These are phyloP conservation scores for Aspidiotus rigidus DNA, from an alignment of 2,888 invertebrate species.

Conservation along the genomic window DNA sequence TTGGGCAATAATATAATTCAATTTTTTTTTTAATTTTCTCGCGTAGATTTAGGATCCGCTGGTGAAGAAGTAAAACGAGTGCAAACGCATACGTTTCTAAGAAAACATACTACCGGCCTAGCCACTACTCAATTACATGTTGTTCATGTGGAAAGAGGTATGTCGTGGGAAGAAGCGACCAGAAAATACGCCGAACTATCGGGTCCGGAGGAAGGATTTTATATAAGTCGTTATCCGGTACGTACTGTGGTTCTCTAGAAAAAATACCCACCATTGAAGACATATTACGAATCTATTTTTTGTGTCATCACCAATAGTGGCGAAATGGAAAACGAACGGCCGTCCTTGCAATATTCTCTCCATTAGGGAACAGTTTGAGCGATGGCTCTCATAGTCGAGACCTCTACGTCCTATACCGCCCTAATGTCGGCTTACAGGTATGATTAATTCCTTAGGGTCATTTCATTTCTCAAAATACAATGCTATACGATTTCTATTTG, in stretches of 20 bases:
- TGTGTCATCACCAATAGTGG: slow-evolving; percentile 43
- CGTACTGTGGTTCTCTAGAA: background rate
- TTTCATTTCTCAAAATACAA: background rate
- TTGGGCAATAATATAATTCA: background rate
- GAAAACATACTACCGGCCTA: slow-evolving; percentile 80
- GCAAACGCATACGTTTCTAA: slow-evolving; percentile 70
- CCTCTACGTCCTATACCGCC: slow-evolving; percentile 50
- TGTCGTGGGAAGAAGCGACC: slow-evolving; percentile 83
- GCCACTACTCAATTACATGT: slow-evolving; percentile 90
- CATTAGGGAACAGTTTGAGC: slow-evolving; percentile 40
- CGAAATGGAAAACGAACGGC: slow-evolving; percentile 79
- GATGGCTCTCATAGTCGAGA: slow-evolving; percentile 50
- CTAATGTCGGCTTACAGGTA: slow-evolving; percentile 76
- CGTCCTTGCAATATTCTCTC: slow-evolving; percentile 69
- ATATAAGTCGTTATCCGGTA: slow-evolving; percentile 71
- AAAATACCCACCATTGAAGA: background rate
- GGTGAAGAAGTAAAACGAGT: slow-evolving; percentile 84
- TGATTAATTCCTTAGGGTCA: background rate
- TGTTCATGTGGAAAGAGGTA: slow-evolving; percentile 83
- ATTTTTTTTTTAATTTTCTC: background rate
- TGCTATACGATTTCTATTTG: slow-evolving; percentile 3
- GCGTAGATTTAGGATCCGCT: slow-evolving; percentile 74
- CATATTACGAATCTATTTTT: background rate
- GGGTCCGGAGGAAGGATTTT: slow-evolving; percentile 81
- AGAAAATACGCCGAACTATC: slow-evolving; percentile 67